Evolutionary conservation across 2,113 vertebrate genomes (phyloP), one percentile per base, ranked within the genome.

Genomic region (Leucoraja erinaceus): DNA sequence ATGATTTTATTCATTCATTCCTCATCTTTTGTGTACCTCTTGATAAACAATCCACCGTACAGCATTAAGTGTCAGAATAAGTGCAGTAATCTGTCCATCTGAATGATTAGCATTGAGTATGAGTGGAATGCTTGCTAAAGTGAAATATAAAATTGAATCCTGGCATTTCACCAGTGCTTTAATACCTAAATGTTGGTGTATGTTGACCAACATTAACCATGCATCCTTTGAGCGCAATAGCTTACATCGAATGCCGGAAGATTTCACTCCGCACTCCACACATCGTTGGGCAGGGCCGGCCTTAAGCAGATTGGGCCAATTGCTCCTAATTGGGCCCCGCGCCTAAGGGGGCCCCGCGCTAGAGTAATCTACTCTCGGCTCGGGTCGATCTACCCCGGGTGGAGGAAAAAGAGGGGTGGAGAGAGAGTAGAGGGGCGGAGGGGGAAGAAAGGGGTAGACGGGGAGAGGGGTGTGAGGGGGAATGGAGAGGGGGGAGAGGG

Each of bases 41-140:
- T 91, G 68, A 70, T 91, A 72, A 91, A 91, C 68, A 74, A 91
- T 90, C 90, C 68, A 74, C 38, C 47, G 68, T 72, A 72, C 38
- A 54, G 90, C 66, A 72, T 91, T 31, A 74, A 91, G 22, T 91
- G 66, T 91, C 90, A 72, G 90, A 91, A 91, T 91, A 22, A 72
- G 90, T 91, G 90, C 38, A 72, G 90, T 91, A 66, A 91, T 72
- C 66, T 72, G 66, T 54, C 38, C 90, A 74, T 91, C 31, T 91
- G 33, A 91, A 72, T 91, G 68, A 91, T 74, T 54, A 91, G 90
- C 22, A 91, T 25, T 54, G 68, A 31, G 20, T 7, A 91, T 68
- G 72, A 72, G 20, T 31, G 54, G 68, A 68, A 72, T 9, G n/a
- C 33, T 72, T 72, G 38, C 90, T 54, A 68, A 47, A 25, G 22